These are phyloP conservation scores for Gymnoscopelus microlampas DNA, from an alignment of 2,797 vertebrate species.

Conservation along the genomic window DNA sequence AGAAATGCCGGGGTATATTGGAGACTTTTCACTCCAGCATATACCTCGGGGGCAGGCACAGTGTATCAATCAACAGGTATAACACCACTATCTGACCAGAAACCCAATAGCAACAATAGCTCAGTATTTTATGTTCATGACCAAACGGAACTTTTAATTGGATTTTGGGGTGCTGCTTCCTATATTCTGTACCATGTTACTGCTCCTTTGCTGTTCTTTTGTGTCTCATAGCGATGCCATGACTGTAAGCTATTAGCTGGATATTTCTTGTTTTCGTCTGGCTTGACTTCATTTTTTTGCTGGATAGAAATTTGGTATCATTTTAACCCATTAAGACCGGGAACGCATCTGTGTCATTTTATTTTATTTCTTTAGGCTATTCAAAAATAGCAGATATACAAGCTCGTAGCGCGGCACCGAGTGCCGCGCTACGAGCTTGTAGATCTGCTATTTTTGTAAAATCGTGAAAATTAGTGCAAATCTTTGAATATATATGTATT, in stretches of 20 bases:
- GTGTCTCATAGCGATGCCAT: conserved; percentile 26
- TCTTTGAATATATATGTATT: too few relatives aligned
- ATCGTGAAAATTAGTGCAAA: too few relatives aligned
- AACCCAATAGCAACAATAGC: neutral
- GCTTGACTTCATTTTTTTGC: conserved; percentile 52
- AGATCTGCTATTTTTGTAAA: too few relatives aligned
- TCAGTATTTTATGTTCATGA: conserved; percentile 16
- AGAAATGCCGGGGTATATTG: conserved; percentile 21
- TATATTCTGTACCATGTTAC: neutral
- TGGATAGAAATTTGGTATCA: conserved; percentile 43
- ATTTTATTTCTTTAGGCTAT: too few relatives aligned
- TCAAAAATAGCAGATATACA: too few relatives aligned
- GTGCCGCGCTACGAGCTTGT: too few relatives aligned
- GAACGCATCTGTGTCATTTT: too few relatives aligned
- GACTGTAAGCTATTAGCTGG: conserved; percentile 42
- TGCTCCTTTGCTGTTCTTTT: conserved; percentile 25
- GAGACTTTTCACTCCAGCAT: conserved; percentile 37
- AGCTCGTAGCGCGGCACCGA: too few relatives aligned
- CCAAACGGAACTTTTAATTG: conserved; percentile 37
- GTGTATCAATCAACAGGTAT: conserved; percentile 52
- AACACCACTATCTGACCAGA: conserved; percentile 11
- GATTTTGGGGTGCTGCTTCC: conserved; percentile 20
- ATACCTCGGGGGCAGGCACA: conserved; percentile 16
- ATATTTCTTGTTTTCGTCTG: conserved; percentile 38
- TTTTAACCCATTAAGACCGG: too few relatives aligned